Base-by-base conservation (phyloP, 2,113 vertebrate species). In the Xiphophorus maculatus region DNA sequence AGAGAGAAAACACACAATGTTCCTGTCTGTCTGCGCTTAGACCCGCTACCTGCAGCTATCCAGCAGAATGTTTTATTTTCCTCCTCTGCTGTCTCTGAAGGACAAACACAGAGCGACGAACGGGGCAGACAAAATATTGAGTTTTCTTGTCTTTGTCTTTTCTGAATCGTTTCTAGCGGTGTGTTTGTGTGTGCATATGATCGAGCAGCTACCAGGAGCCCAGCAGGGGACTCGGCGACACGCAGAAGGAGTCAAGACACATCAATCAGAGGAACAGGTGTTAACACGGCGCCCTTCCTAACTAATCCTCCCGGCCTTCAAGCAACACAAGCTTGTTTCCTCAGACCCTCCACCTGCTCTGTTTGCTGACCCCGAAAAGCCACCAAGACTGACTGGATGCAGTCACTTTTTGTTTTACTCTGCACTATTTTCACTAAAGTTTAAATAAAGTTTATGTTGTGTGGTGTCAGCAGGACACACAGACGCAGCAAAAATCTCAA, bases 261-360 rank as follows among this genome's bases (percentile, higher is more conserved):
- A 91, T 93, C 90, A 91, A 86, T 94, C 88, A 90, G 78, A 80
- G 42, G 82, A 90, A 84, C 87, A 91, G 86, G 78, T 89, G 84
- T 80, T 81, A 40, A n/a, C 77, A 82, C 62, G 3, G 74, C 1
- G 71, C 71, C 82, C 83, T 66, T 82, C 87, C 73, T 62, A 40
- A 79, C 74, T 77, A 74, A 87, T 83, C 74, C 83, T 63, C 33
- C 73, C 29, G 71, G 81, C 60, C 74, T 62, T 78, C 48, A 5
- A 40, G 78, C 74, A 80, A 69, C 64, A 87, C 67, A 76, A 5
- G 70, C 67, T 73, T 66, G 69, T 79, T 81, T 79, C 12, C 5
- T 77, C 79, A 81, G 71, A 69, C 61, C 51, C 4, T 78, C 73
- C 83, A 85, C 78, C 82, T 85, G 79, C 81, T 83, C 70, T 29